Base-by-base conservation (phyloP, 1,140 invertebrate genomes). In the Metaphire vulgaris region DNA sequence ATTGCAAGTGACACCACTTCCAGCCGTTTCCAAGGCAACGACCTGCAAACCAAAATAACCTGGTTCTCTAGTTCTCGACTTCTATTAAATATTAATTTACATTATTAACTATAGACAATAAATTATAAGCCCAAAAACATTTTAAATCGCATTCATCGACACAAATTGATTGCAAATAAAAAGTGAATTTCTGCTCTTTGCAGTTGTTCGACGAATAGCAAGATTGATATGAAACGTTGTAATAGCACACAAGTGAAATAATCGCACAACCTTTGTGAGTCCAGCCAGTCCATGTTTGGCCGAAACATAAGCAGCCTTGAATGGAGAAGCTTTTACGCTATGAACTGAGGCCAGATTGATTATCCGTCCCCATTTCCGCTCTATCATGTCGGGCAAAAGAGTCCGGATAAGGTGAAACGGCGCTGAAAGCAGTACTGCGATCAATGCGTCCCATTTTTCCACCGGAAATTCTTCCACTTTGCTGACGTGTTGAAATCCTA, bases 331-430 rank as follows among this genome's bases (percentile, higher is more conserved):
- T 16, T 83, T 77, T 14, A 80, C 65, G 14, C 83, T 83, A 77
- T 84, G 82, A 26, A 79, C 81, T 12, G 85, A 86, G 0, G 82
- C 83, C 16, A 86, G 80, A 75, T 86, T 85, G 26, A 86, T 80
- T 12, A 86, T 82, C 12, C 84, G 76, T 31, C 85, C 85, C 82
- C 83, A 86, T 15, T 80, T 80, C 79, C 82, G 83, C 16, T 74
- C 28, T 72, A 81, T 82, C 86, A 86, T 86, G 28, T 77, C 64
- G 12, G 84, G 81, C 6, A 85, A 70, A n/a, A 81, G 79, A 29
- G 77, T 76, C 72, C 82, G 79, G 21, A 75, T 83, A 1, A 85
- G 76, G 33, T 80, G 80, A 72, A 86, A 86, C 14, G 83, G 82
- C 1, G 84, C 81, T 1, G 82, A 81, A 6, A 86, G 69, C 79